These are phyloP conservation scores for Brachionus angularis DNA, from an alignment of 1,140 invertebrate genomes.

Conservation along the genomic window DNA sequence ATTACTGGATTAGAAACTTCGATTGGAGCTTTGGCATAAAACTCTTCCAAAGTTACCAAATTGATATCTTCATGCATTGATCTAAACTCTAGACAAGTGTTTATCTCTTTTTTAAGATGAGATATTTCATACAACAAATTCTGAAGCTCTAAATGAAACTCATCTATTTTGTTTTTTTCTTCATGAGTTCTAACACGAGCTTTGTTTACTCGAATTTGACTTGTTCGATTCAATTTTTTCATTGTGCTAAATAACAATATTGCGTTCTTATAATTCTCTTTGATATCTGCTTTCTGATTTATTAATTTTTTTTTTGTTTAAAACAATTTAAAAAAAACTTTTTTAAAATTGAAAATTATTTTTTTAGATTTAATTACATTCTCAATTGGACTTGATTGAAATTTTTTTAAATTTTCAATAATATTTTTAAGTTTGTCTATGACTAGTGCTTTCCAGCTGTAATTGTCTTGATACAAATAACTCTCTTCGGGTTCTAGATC, in stretches of 20 bases:
- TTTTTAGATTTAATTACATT: background rate
- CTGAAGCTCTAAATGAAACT: slow-evolving; percentile 80
- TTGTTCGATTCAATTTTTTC: slow-evolving; percentile 82
- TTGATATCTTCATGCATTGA: slow-evolving; percentile 90
- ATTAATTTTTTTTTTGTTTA: background rate
- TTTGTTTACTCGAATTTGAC: slow-evolving; percentile 77
- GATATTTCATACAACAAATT: slow-evolving; percentile 91
- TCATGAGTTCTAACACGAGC: slow-evolving; percentile 69
- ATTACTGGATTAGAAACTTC: slow-evolving; percentile 67
- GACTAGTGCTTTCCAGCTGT: slow-evolving; percentile 2
- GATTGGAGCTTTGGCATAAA: slow-evolving; percentile 74
- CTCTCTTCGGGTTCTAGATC: slow-evolving; percentile 5
- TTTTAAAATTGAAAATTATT: background rate
- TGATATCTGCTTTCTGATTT: slow-evolving; percentile 58
- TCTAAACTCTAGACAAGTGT: slow-evolving; percentile 86
- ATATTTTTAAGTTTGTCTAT: background rate
- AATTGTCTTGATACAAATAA: background rate
- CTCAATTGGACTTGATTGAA: background rate
- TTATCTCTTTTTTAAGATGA: slow-evolving; percentile 85
- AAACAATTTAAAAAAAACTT: background rate
- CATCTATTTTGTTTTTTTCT: slow-evolving; percentile 80
- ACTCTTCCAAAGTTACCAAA: slow-evolving; percentile 76
- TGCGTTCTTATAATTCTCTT: slow-evolving; percentile 66
- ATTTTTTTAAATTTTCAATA: background rate
- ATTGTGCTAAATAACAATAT: slow-evolving; percentile 71